Evolutionary conservation across 2,113 vertebrate genomes (phyloP), one percentile per base, ranked within the genome.

Genomic region (Ophiodon elongatus): DNA sequence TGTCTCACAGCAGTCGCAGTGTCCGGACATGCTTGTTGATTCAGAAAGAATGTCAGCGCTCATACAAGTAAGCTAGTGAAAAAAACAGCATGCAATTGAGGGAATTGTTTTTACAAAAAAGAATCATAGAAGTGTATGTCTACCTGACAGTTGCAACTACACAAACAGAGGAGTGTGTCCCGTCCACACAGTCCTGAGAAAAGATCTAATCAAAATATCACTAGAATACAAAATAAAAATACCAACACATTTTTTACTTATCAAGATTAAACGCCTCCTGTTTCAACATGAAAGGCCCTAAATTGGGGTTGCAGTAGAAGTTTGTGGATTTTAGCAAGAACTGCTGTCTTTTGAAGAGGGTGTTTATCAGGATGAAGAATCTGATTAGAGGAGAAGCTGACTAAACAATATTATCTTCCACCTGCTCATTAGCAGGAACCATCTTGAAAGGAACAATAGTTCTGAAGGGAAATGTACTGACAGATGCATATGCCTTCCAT

Each of bases 401-500:
- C 45, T 73, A 60, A 85, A 89, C 50, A 72, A 56, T 50, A 45
- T 33, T 35, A 39, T 85, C 21, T 50, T 65, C 71, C 68, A 79
- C 67, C 57, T 27, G 59, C 88, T 84, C 76, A 23, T 82, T 86
- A 86, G 57, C 60, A 54, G 68, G 35, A 82, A 67, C 27, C 14
- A 27, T 82, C 79, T 50, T 75, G 60, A 80, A 85, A 81, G 70
- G 56, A 72, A n/a, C 31, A 57, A 77, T 31, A 71, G 39, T 85
- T 81, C 73, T 79, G 39, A 79, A 76, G 60, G 29, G 65, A 52
- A 86, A 67, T 41, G 8, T 41, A 71, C 45, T 9, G 57, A 25
- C 27, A 75, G 72, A 39, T 63, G 67, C 27, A 19, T 74, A 60
- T 45, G 64, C 10, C 0, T 47, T 75, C 33, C 15, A 52, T 73